A percentile compares a stretch with the other conserved stretches of the same genome.
Conservation (phyloP, 2,797 vertebrate genomes). For the Malacoctenus gilli region DNA sequence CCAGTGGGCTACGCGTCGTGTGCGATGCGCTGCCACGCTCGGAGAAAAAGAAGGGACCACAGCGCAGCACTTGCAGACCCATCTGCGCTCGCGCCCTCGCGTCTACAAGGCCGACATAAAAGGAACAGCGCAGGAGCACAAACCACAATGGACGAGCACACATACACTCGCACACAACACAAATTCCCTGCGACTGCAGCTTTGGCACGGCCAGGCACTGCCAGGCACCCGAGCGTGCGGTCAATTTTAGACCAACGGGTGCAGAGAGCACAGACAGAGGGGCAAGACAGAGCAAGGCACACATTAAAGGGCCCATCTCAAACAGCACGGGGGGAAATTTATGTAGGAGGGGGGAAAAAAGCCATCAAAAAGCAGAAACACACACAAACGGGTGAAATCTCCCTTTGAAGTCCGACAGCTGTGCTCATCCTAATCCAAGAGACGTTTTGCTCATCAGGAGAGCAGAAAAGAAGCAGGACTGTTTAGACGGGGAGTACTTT, state of each 20-base stretch:
- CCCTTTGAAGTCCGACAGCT: constrained; percentile 71
- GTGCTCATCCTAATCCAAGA: constrained; percentile 54
- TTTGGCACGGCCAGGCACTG: constrained; percentile 48
- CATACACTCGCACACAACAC: constrained; percentile 14
- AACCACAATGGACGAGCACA: constrained; percentile 17
- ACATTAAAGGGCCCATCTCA: constrained; percentile 66
- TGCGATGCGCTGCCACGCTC: background rate
- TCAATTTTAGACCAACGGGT: constrained; percentile 39
- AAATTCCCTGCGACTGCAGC: constrained; percentile 26
- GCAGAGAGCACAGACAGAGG: constrained; percentile 35
- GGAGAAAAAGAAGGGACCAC: constrained; percentile 13
- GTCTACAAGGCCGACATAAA: constrained; percentile 9
- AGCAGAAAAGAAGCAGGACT: constrained; percentile 31
- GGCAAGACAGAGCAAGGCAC: constrained; percentile 42
- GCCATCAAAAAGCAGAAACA: constrained; percentile 46
- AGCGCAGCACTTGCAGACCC: constrained; percentile 7
- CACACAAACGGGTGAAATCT: constrained; percentile 37
- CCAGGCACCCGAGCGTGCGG: constrained; percentile 43
- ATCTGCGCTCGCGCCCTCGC: background rate
- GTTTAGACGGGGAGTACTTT: constrained; percentile 3
- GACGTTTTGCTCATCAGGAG: constrained; percentile 40
- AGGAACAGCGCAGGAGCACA: constrained; percentile 1
- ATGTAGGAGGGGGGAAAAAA: background rate
- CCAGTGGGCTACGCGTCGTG: constrained; percentile 14
- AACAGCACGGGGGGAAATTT: constrained; percentile 42